Evolutionary conservation across 2,888 invertebrate species (phyloP), one percentile per base, ranked within the genome.

Genomic region (Heliconius ethilla): DNA sequence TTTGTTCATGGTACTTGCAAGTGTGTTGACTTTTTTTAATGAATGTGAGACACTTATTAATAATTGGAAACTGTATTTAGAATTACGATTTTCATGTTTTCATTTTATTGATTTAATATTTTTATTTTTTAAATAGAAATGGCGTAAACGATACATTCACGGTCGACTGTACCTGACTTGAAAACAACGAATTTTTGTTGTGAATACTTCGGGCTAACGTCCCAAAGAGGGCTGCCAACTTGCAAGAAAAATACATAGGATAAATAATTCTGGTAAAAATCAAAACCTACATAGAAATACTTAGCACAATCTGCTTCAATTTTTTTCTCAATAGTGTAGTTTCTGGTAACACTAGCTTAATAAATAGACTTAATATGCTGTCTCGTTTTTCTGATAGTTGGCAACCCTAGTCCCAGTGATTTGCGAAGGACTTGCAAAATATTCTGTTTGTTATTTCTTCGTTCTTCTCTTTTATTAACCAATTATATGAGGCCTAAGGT

Each of bases 111-210:
- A 25, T 40, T 40, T 22, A 51, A n/a, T 59, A 59, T 25, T 25
- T 5, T 40, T 45, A 40, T n/a, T 40, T 70, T 72, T 25, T 51
- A 67, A 22, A 70, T 25, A n/a, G 40, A 76, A 73, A 79, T 79
- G 79, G 73, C 77, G 70, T 76, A 77, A 69, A 65, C 77, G 70
- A 75, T 77, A 40, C 25, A 66, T 29, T 63, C 75, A 74, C 59
- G 66, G 77, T 77, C 73, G 55, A 59, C 70, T 76, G 81, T 81
- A 82, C 78, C 79, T 80, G 81, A 81, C 79, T 80, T 65, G 78
- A 25, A 86, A 86, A 91, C 91, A 91, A 91, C 91, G 92, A 92
- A 91, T 89, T 81, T 76, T 87, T 89, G 89, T 91, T 90, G 89
- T 90, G 88, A 86, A 84, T 83, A 86, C 84, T 84, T 84, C 87